Evolutionary conservation across 2,888 invertebrate genomes (phyloP).

Genomic region (Heliconius sara): DNA sequence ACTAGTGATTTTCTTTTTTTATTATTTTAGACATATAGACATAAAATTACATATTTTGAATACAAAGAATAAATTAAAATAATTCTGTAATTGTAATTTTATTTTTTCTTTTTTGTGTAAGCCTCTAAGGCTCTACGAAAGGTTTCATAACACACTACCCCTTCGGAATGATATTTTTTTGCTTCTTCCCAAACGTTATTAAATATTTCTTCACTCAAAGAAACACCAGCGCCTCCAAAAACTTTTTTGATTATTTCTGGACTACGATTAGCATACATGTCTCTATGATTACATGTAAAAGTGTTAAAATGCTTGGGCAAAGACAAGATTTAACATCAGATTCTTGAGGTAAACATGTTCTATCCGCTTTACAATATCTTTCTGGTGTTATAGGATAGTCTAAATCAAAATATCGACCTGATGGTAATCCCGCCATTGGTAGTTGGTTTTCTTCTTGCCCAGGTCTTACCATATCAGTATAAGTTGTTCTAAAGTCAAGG

Average conservation of each 20-base stretch:
- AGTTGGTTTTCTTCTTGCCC: constrained; percentile 56
- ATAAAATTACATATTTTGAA: not conserved
- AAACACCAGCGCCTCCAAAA: constrained; percentile 81
- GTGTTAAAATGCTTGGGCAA: constrained; percentile 66
- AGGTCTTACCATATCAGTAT: constrained; percentile 72
- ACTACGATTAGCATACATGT: constrained; percentile 71
- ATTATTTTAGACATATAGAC: not conserved
- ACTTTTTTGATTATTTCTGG: constrained; percentile 67
- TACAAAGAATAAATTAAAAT: not conserved
- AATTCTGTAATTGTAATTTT: not conserved
- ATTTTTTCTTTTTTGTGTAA: constrained; percentile 41
- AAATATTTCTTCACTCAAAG: constrained; percentile 77
- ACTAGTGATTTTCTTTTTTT: not conserved
- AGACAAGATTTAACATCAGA: constrained; percentile 67
- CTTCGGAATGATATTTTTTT: constrained; percentile 75
- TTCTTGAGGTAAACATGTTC: constrained; percentile 66
- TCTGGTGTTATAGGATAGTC: constrained; percentile 69
- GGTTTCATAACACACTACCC: constrained; percentile 83
- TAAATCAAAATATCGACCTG: constrained; percentile 72
- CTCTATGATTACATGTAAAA: constrained; percentile 69
- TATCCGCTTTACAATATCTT: constrained; percentile 60
- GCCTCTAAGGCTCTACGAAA: constrained; percentile 66
- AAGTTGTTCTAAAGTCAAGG: constrained; percentile 70
- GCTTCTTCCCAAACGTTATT: constrained; percentile 80
- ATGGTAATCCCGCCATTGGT: constrained; percentile 70